Evolutionary conservation across 2,888 invertebrate genomes (phyloP), one percentile per base, ranked within the genome.

Genomic region (Yponomeuta sedellus): DNA sequence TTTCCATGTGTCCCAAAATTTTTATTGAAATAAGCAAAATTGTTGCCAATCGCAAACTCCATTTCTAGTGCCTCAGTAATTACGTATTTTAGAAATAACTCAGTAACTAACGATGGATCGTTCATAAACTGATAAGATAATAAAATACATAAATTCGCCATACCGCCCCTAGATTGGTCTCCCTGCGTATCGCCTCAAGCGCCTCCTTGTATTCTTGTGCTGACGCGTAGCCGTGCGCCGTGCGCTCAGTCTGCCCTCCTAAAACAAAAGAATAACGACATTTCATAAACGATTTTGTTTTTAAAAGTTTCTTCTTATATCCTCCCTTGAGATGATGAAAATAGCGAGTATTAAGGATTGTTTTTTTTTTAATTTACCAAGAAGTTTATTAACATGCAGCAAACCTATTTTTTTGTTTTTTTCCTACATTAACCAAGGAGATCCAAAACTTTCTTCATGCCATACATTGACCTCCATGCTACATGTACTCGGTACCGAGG

Each of bases 171-270:
- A 61, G 62, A 22, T 68, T 68, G 19, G 89, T 89, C 70, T 88
- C 77, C 73, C 83, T 84, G 67, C 86, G 79, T 76, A 89, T 80
- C 66, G 87, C 86, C 68, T 88, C 86, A 22, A 89, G 79, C 61
- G 87, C 87, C 66, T 86, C 88, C 77, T 86, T 90, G 77, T 87
- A 87, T 73, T 89, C 90, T 69, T 86, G 86, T 67, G 88, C 88
- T 34, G 90, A 85, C 59, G 83, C 86, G 67, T 77, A 83, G 19
- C 79, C 78, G 67, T 81, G 86, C 68, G 86, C 90, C 22, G 82
- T 77, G 57, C 84, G 79, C 58, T 88, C 90, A 20, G 87, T 88
- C 67, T 82, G 82, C 64, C 80, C 75, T 79, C 76, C 91, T 91
- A 78, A 22, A 77, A 80, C 72, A 75, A 75, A 69, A 70, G 69